Evolutionary conservation across 2,888 invertebrate species (phyloP).

Genomic region (Ichneumoninae sp.): DNA sequence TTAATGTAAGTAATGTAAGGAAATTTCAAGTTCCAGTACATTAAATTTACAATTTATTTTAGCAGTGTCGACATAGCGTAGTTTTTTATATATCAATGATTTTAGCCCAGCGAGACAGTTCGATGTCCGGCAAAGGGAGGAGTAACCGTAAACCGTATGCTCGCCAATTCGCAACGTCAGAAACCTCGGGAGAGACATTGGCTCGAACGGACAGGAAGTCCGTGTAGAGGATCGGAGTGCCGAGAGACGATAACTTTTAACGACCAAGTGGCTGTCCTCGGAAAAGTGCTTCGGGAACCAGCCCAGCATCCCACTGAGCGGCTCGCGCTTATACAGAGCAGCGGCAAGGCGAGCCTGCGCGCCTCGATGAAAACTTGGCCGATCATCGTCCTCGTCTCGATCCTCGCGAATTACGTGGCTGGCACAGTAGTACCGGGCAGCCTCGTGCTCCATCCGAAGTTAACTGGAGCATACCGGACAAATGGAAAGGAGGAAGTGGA

Average conservation of each 20-base stretch:
- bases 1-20: no score
- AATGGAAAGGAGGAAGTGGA: constrained; percentile 68
- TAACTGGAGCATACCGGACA: constrained; percentile 64
- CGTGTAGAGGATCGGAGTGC: constrained; percentile 41
- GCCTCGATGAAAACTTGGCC: constrained; percentile 22
- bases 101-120: neutral
- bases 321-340: constrained; percentile 5
- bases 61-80: no score
- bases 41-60: no score
- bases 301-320: constrained; percentile 10
- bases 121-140: constrained; percentile 3
- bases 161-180: neutral
- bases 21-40: no score
- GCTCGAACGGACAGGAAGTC: constrained; percentile 42
- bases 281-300: constrained; percentile 31
- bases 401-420: constrained; percentile 54
- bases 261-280: constrained; percentile 49
- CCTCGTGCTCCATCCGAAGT: constrained; percentile 31
- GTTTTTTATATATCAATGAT: neutral
- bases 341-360: neutral
- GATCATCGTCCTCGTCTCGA: constrained; percentile 22
- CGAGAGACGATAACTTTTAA: constrained; percentile 46
- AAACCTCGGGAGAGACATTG: constrained; percentile 25
- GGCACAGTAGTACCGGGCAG: constrained; percentile 28
- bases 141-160: neutral